Evolutionary conservation across 2,888 invertebrate genomes (phyloP).

Genomic region (Cephus nigrinus): DNA sequence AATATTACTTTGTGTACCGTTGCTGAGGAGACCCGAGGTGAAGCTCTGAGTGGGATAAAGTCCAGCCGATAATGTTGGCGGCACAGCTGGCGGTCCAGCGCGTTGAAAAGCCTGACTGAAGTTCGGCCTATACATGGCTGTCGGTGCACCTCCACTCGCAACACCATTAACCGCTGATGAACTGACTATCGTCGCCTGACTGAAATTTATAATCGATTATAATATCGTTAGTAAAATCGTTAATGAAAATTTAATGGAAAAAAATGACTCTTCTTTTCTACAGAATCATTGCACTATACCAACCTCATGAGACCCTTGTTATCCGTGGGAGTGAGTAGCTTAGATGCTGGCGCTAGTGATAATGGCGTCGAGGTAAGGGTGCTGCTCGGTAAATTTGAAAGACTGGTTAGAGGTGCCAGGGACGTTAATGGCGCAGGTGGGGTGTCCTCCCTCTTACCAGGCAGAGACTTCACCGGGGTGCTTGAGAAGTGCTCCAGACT

Average conservation of each 20-base stretch:
- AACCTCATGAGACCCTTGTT: constrained; percentile 67
- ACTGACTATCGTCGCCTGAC: constrained; percentile 73
- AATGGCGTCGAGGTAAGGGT: constrained; percentile 62
- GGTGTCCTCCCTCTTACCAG: constrained; percentile 63
- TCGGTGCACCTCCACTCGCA: constrained; percentile 68
- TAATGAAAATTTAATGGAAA: neutral
- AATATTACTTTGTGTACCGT: constrained; percentile 67
- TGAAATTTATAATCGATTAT: constrained; percentile 51
- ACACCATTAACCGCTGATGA: constrained; percentile 64
- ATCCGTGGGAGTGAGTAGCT: constrained; percentile 59
- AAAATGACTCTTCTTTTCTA: neutral
- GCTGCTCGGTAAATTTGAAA: constrained; percentile 62
- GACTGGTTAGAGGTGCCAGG: constrained; percentile 62
- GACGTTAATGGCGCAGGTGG: constrained; percentile 62
- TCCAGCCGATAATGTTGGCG: constrained; percentile 62
- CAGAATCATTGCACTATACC: constrained; percentile 22
- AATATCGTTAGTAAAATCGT: neutral
- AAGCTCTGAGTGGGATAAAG: constrained; percentile 68
- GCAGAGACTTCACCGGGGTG: constrained; percentile 62
- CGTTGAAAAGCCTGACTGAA: constrained; percentile 80
- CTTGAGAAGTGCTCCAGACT: constrained; percentile 63
- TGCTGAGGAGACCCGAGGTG: constrained; percentile 65
- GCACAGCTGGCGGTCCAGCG: constrained; percentile 66
- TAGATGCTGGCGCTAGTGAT: constrained; percentile 61
- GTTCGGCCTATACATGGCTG: constrained; percentile 78